Base-by-base conservation (phyloP, 2,113 vertebrate species). In the Spea bombifrons region DNA sequence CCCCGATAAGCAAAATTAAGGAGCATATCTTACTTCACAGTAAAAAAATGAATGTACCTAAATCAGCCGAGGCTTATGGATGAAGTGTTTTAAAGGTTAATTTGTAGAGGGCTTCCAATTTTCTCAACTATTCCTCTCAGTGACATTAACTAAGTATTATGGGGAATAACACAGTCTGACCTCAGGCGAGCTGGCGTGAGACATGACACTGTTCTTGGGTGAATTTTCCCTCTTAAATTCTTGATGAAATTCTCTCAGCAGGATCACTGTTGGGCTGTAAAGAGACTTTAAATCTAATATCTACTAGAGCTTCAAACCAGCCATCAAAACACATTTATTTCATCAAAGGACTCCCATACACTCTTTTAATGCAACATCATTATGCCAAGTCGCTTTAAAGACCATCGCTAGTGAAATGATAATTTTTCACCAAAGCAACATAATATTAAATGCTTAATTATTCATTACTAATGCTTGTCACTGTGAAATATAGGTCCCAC, bases 361-460 rank as follows among this genome's bases (percentile, higher is more conserved):
- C 80, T 87, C 80, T 88, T 88, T 88, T 88, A 87, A 89, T 86
- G 87, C 84, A 82, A 74, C 82, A 75, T 91, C 90, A 92, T 92
- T 90, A 91, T 84, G 85, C 71, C 84, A 86, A 91, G 90, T 89
- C 91, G 86, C 89, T 91, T 93, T 91, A 92, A 92, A 88, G 90
- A 86, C 89, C 90, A 94, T 95, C 94, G 88, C 87, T 92, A 94
- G 92, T 86, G 89, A 92, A 94, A 94, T 96, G 92, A 93, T 92
- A 90, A 93, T 96, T 96, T 95, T 94, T 93, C 88, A 92, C 87
- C 84, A 85, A 89, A 84, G 91, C 91, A 93, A 90, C 89, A 89
- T 94, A 94, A 94, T 96, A 96, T 98, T 91, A 95, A 94, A 94
- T 90, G 90, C 89, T 96, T 97, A 97, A 97, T 99, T 98, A 98